Evolutionary conservation across 2,797 vertebrate genomes (phyloP).

Genomic region (Coluber constrictor): DNA sequence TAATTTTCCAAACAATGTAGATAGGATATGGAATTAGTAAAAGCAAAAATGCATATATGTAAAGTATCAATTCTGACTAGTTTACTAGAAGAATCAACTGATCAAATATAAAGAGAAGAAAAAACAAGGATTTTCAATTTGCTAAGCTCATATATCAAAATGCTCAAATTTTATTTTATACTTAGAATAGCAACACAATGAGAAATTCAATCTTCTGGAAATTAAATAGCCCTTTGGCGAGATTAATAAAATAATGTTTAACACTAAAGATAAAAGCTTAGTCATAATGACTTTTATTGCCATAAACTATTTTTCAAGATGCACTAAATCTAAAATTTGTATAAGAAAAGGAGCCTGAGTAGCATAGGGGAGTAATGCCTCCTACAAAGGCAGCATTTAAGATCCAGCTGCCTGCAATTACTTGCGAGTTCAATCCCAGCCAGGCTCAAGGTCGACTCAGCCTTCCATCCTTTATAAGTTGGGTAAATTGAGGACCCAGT

Average conservation of each 20-base stretch:
- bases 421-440: no score
- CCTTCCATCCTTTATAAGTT: no score
- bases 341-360: background rate
- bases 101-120: background rate
- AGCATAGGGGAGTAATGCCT: no score
- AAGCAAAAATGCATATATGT: background rate
- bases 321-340: constrained; percentile 8
- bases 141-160: background rate
- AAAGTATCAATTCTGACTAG: background rate
- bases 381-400: no score
- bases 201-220: constrained; percentile 15
- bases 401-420: no score
- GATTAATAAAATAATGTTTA: constrained; percentile 28
- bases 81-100: background rate
- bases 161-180: constrained; percentile 10
- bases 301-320: background rate
- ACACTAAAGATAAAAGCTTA: constrained; percentile 9
- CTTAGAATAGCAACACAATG: background rate
- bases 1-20: background rate
- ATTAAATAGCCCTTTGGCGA: constrained; percentile 10
- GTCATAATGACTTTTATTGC: constrained; percentile 4
- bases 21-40: background rate
- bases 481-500: no score
- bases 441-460: no score
- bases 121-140: background rate